Conservation (phyloP, 2,888 invertebrate genomes). For the Rhodophaea formosa region DNA sequence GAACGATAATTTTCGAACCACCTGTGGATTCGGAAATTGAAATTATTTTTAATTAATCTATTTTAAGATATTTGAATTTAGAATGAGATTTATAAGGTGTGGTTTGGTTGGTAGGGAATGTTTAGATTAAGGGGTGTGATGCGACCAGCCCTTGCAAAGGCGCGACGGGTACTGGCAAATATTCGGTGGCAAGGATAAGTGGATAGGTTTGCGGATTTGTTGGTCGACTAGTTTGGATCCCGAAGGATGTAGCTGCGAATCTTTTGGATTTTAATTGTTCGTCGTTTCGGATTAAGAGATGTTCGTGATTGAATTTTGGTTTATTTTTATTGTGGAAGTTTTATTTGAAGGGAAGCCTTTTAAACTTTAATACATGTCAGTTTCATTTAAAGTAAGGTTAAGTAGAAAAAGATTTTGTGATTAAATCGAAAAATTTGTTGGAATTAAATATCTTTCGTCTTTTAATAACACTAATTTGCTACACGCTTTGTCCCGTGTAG, state of each 20-base stretch:
- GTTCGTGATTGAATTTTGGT: not conserved
- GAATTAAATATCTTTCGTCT: too few relatives aligned
- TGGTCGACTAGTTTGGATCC: conserved; percentile 5
- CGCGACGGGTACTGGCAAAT: conserved; percentile 16
- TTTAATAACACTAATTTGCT: too few relatives aligned
- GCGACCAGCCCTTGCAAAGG: conserved; percentile 18
- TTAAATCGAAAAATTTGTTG: too few relatives aligned
- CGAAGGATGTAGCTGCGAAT: conserved; percentile 13
- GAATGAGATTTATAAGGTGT: conserved; percentile 6
- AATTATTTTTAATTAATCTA: not conserved
- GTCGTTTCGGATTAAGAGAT: conserved; percentile 3
- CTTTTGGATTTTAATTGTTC: conserved; percentile 16
- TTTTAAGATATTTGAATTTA: not conserved
- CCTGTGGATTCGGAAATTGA: conserved; percentile 18
- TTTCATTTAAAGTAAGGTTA: not conserved
- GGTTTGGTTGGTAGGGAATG: conserved; percentile 7
- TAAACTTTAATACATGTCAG: not conserved
- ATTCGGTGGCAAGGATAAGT: conserved; percentile 12
- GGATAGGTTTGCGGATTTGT: conserved; percentile 10
- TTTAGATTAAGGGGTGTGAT: conserved; percentile 14
- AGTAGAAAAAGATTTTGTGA: too few relatives aligned
- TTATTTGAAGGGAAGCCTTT: not conserved
- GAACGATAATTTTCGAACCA: conserved; percentile 10
- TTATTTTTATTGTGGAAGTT: not conserved
- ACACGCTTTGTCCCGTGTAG: too few relatives aligned